Conservation (phyloP, 2,888 invertebrate species). For the Gandaritis pyraliata region DNA sequence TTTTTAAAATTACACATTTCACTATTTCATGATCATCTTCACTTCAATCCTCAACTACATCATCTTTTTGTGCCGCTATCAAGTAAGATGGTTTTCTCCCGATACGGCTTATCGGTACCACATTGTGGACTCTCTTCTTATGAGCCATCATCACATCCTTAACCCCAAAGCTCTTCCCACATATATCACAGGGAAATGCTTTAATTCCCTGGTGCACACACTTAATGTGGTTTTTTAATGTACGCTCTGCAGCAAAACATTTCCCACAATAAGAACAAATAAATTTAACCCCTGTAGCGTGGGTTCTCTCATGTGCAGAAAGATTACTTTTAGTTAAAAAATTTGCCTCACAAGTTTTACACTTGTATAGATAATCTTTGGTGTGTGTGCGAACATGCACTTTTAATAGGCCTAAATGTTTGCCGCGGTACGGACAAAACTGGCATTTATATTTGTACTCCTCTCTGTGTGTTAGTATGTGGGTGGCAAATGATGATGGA, state of each 20-base stretch:
- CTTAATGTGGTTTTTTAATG: slow-evolving; percentile 47
- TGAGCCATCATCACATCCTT: slow-evolving; percentile 51
- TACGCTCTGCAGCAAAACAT: slow-evolving; percentile 43
- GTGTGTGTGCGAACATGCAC: slow-evolving; percentile 57
- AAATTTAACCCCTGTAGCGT: slow-evolving; percentile 34
- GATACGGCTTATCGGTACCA: background rate
- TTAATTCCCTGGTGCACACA: slow-evolving; percentile 46
- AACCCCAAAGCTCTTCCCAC: slow-evolving; percentile 52
- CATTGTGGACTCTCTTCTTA: slow-evolving; percentile 52
- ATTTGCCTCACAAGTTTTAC: slow-evolving; percentile 50
- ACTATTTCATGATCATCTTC: no score
- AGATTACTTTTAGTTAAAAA: slow-evolving; percentile 59
- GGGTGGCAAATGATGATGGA: slow-evolving; percentile 50
- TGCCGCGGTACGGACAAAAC: slow-evolving; percentile 56
- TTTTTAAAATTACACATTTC: no score
- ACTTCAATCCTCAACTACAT: background rate
- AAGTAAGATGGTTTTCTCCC: slow-evolving; percentile 22
- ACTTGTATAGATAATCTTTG: slow-evolving; percentile 55
- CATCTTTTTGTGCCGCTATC: background rate
- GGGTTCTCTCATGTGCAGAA: slow-evolving; percentile 47
- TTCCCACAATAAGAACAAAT: slow-evolving; percentile 46
- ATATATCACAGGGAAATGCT: slow-evolving; percentile 51
- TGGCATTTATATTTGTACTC: slow-evolving; percentile 55
- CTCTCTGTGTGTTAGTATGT: slow-evolving; percentile 50
- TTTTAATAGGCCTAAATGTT: slow-evolving; percentile 52